Evolutionary conservation across 2,888 invertebrate species (phyloP), one percentile per base, ranked within the genome.

Genomic region (Drosophila suboccidentalis): DNA sequence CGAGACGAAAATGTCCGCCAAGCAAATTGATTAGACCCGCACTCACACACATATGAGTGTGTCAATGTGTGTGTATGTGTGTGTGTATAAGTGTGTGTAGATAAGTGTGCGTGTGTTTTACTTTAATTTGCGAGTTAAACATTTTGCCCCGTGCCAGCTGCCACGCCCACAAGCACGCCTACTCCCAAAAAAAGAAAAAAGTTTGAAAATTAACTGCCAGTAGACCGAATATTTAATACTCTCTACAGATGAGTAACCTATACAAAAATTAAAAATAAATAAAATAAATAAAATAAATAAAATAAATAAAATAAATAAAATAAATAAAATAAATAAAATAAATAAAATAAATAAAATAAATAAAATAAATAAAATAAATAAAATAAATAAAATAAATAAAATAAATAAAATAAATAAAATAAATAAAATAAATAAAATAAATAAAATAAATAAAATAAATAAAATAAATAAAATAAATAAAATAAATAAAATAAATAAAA

Each of bases 11-110:
- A 69, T 73, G 64, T 63, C 65, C 81, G 78, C 82, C 58, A 58
- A 74, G 85, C 68, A 79, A 79, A 84, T 84, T 84, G 83, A 84
- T 87, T 85, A 82, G 75, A 77, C 49, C 63, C 51, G 36, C 49
- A 62, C 22, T 13, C 36, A 36, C 49, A 61, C 47, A 60, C 50
- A 41, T 54, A 51, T 22, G 9, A 5, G 46, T 26, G 22, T 17
- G 47, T n/a, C n/a, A n/a, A n/a, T n/a, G n/a, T 5, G 9, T 46
- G 51, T 22, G 10, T 8, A 41, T 19, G 22, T 17, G 47, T 8
- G n/a, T 46, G 29, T 17, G 11, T 29, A 13, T 10, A 29, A 13
- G 36, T 11, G 46, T 38, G 49, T 41, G 36, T 43, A 57, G 50
- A 32, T 29, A 41, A 34, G 29, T 11, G 50, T 54, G 47, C n/a